phyloP scores from a whole-genome alignment of 1,140 invertebrate genomes.

The Lanistes nyassanus region DNA sequence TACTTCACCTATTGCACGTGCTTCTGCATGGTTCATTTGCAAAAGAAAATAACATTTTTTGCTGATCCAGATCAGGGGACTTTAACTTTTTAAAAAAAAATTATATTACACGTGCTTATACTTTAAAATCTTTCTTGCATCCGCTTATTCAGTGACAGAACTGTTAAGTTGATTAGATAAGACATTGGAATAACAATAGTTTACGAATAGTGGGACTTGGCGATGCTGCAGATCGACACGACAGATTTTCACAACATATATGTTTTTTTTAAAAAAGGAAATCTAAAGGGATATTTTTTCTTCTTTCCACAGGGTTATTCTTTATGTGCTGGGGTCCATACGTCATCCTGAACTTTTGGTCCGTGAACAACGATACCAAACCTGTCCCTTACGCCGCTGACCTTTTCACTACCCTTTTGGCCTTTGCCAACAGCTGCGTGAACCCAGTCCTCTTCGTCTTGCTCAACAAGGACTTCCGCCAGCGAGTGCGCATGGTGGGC shows the following conservation, averaged over 20 bases:
- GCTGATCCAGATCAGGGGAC: too few relatives aligned
- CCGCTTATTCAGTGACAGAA: not conserved
- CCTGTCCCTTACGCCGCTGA: constrained; percentile 33
- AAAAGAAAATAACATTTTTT: too few relatives aligned
- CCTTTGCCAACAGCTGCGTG: constrained; percentile 40
- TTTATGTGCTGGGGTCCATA: constrained; percentile 43
- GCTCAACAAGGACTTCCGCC: constrained; percentile 32
- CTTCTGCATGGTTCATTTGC: too few relatives aligned
- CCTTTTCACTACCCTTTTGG: constrained; percentile 35
- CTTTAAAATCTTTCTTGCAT: not conserved
- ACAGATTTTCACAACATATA: not conserved
- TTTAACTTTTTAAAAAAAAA: too few relatives aligned
- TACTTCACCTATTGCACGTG: too few relatives aligned
- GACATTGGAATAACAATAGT: not conserved
- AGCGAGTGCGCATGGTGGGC: not conserved
- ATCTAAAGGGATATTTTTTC: not conserved
- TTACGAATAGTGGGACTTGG: not conserved
- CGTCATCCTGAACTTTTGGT: constrained; percentile 37
- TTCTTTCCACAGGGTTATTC: constrained; percentile 31
- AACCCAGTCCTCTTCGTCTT: constrained; percentile 34
- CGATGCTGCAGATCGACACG: not conserved
- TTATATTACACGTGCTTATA: too few relatives aligned
- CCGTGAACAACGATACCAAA: constrained; percentile 30
- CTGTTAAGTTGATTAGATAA: not conserved
- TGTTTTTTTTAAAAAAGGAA: not conserved